Conservation (phyloP, 2,113 vertebrate species). For the Zosterops japonicus region DNA sequence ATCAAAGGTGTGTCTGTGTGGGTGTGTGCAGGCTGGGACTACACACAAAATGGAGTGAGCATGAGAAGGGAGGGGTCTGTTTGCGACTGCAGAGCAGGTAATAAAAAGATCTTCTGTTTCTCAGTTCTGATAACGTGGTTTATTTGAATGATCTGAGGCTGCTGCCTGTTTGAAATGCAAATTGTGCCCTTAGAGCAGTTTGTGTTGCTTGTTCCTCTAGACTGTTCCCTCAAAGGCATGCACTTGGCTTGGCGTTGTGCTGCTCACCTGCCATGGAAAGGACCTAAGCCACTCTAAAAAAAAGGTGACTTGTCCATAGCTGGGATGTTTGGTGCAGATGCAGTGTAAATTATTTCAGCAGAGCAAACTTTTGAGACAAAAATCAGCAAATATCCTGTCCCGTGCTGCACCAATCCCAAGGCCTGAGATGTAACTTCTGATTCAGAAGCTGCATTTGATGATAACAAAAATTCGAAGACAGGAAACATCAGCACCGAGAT, state of each 20-base stretch:
- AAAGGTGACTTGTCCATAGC: neutral
- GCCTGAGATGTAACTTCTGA: neutral
- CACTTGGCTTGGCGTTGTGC: neutral
- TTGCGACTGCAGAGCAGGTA: slow-evolving; percentile 5
- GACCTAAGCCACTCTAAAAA: neutral
- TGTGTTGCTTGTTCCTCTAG: slow-evolving; percentile 25
- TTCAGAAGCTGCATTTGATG: slow-evolving; percentile 4
- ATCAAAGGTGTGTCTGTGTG: slow-evolving; percentile 38
- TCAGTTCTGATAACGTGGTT: slow-evolving; percentile 24
- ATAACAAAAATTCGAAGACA: neutral
- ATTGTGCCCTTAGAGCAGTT: slow-evolving; percentile 51
- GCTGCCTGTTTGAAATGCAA: slow-evolving; percentile 61
- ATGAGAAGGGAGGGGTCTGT: slow-evolving; percentile 37
- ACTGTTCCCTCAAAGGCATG: neutral
- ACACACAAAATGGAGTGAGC: neutral
- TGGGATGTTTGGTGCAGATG: neutral
- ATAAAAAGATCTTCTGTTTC: slow-evolving; percentile 30
- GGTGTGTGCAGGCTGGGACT: slow-evolving; percentile 8
- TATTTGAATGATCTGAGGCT: slow-evolving; percentile 47
- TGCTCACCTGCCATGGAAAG: slow-evolving; percentile 7
- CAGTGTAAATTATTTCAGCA: neutral
- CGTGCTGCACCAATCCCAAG: neutral
- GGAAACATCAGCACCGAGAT: neutral
- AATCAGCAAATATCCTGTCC: neutral
- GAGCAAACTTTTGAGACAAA: neutral